A percentile compares a stretch with the other conserved stretches of the same genome.
These are phyloP conservation scores for Ochlodes sylvanus DNA, from an alignment of 2,888 invertebrate genomes.

Conservation along the genomic window DNA sequence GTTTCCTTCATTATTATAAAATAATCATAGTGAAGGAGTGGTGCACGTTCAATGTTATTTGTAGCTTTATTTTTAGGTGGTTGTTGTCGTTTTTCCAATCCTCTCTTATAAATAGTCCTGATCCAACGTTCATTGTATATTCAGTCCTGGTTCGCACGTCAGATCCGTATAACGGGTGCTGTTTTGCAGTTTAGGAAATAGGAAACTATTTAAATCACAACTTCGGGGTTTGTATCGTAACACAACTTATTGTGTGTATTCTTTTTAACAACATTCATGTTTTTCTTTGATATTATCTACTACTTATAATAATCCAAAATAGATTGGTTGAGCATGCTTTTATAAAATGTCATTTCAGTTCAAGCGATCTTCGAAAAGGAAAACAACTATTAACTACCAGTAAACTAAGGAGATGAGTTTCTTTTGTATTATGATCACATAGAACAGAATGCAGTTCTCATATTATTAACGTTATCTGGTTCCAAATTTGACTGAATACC, in stretches of 20 bases:
- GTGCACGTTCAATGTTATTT: neutral
- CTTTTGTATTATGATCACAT: too few relatives aligned
- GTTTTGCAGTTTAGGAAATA: neutral
- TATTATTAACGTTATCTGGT: neutral
- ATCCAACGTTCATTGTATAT: slow-evolving; percentile 12
- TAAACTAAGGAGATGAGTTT: too few relatives aligned
- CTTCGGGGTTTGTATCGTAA: neutral
- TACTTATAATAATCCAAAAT: too few relatives aligned
- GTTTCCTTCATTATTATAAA: too few relatives aligned
- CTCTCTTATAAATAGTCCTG: slow-evolving; percentile 16
- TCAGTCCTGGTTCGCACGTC: slow-evolving; percentile 18
- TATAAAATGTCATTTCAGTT: too few relatives aligned
- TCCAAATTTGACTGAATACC: neutral
- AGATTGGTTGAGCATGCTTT: too few relatives aligned
- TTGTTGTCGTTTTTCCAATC: slow-evolving; percentile 2
- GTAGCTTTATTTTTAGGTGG: neutral
- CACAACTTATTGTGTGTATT: neutral
- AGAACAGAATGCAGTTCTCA: too few relatives aligned
- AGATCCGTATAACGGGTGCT: slow-evolving; percentile 12
- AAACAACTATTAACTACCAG: too few relatives aligned
- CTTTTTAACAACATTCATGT: neutral
- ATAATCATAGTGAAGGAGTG: too few relatives aligned
- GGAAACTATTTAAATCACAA: neutral
- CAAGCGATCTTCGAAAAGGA: too few relatives aligned
- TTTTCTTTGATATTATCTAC: too few relatives aligned